Evolutionary conservation across 2,113 vertebrate genomes (phyloP).

Genomic region (Proterorhinus semilunaris): DNA sequence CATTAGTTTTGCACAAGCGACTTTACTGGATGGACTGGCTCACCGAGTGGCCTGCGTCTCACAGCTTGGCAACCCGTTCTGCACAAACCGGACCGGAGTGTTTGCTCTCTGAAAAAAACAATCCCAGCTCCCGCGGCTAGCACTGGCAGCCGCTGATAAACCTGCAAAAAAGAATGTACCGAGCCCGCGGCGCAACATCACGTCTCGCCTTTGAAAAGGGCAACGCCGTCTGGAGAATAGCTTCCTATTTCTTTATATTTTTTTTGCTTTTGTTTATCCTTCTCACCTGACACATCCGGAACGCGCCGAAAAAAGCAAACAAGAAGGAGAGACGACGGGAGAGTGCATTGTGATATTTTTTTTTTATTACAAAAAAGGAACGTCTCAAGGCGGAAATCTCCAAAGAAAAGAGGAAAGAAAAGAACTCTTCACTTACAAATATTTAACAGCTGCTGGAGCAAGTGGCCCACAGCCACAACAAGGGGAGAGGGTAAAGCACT

Average conservation of each 20-base stretch:
- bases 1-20: neutral
- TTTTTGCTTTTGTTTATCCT: conserved; percentile 37
- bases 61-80: conserved; percentile 13
- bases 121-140: conserved; percentile 52
- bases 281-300: conserved; percentile 23
- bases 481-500: conserved; percentile 52
- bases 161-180: conserved; percentile 29
- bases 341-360: conserved; percentile 47
- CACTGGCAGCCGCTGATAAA: conserved; percentile 66
- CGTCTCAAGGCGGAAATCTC: conserved; percentile 36
- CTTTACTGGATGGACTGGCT: conserved; percentile 28
- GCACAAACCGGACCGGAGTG: conserved; percentile 8
- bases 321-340: neutral
- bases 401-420: conserved; percentile 43
- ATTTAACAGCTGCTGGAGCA: conserved; percentile 54
- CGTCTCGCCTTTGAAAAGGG: conserved; percentile 38
- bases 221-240: conserved; percentile 20
- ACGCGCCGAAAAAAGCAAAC: neutral
- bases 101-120: conserved; percentile 58
- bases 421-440: conserved; percentile 39
- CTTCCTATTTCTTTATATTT: conserved; percentile 22
- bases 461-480: conserved; percentile 62
- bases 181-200: conserved; percentile 19
- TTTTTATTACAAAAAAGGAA: conserved; percentile 59
- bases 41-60: conserved; percentile 42